phyloP scores from a whole-genome alignment of 1,140 invertebrate species.

The Rhyacophila brunnea region DNA sequence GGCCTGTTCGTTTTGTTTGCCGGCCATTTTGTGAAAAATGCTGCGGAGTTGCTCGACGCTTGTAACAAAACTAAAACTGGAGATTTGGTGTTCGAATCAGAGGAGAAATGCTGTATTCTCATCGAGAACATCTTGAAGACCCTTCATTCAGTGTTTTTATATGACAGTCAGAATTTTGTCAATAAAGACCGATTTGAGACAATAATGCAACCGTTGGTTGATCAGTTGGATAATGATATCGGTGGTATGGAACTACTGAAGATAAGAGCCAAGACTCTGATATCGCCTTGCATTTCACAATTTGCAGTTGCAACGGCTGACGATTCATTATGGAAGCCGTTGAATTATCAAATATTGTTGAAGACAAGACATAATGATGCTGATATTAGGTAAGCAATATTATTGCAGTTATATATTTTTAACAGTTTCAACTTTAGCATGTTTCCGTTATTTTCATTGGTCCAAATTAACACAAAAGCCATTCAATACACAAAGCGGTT shows the following conservation, averaged over 20 bases:
- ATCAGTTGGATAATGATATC: constrained; percentile 83
- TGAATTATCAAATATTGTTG: constrained; percentile 86
- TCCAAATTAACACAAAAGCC: too few relatives aligned
- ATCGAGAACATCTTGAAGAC: constrained; percentile 71
- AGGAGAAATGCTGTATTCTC: constrained; percentile 59
- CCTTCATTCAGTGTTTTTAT: constrained; percentile 73
- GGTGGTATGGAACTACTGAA: constrained; percentile 62
- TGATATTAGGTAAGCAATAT: constrained; percentile 55
- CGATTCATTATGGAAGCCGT: constrained; percentile 82
- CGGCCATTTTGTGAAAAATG: constrained; percentile 78
- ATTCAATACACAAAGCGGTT: too few relatives aligned
- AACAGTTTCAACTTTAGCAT: too few relatives aligned
- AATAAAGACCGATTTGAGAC: constrained; percentile 81
- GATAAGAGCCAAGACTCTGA: constrained; percentile 58
- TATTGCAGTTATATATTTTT: too few relatives aligned
- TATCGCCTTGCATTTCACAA: constrained; percentile 78
- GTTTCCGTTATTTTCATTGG: too few relatives aligned
- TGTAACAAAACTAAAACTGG: constrained; percentile 57
- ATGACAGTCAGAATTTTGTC: constrained; percentile 80
- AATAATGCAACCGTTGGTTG: constrained; percentile 81
- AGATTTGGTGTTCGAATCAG: constrained; percentile 52
- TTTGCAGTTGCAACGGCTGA: constrained; percentile 80
- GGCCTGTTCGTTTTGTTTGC: constrained; percentile 88
- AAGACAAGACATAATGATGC: constrained; percentile 78
- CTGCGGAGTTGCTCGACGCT: constrained; percentile 66